These are phyloP conservation scores for Gadopsis bispinosus DNA, from an alignment of 2,797 vertebrate genomes.

Conservation along the genomic window DNA sequence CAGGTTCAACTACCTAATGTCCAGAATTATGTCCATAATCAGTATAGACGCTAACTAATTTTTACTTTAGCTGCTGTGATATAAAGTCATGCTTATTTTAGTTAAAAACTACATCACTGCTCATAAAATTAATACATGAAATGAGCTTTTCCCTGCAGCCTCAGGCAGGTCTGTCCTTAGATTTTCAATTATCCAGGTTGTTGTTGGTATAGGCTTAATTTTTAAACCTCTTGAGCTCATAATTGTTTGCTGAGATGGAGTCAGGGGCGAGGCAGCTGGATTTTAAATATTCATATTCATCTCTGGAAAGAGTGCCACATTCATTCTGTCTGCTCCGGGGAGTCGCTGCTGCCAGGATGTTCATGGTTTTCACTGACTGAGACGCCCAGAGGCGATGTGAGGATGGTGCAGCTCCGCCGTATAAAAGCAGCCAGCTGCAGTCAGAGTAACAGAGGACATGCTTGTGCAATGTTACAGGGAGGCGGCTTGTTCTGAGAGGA, in stretches of 20 bases:
- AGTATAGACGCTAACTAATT: neutral
- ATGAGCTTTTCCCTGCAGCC: conserved; percentile 7
- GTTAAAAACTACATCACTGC: conserved; percentile 7
- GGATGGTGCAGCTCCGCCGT: conserved; percentile 47
- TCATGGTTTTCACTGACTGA: conserved; percentile 27
- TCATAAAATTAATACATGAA: conserved; percentile 8
- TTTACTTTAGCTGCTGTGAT: neutral
- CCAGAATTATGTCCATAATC: neutral
- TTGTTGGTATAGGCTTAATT: conserved; percentile 14
- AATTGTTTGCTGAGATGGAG: conserved; percentile 10
- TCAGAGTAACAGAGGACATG: conserved; percentile 26
- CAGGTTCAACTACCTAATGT: neutral
- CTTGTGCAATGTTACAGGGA: conserved; percentile 43
- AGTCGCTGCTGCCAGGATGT: conserved; percentile 28
- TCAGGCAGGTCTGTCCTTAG: neutral
- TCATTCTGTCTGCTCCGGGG: neutral
- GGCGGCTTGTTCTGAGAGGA: conserved; percentile 38
- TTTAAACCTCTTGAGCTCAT: neutral
- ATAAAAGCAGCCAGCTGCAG: conserved; percentile 63
- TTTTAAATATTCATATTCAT: conserved; percentile 37
- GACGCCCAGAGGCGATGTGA: conserved; percentile 65
- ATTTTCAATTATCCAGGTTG: neutral
- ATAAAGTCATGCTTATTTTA: conserved; percentile 29
- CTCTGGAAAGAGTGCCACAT: neutral
- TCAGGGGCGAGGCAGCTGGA: neutral